phyloP scores from a whole-genome alignment of 2,113 vertebrate species.

The Channa argus region DNA sequence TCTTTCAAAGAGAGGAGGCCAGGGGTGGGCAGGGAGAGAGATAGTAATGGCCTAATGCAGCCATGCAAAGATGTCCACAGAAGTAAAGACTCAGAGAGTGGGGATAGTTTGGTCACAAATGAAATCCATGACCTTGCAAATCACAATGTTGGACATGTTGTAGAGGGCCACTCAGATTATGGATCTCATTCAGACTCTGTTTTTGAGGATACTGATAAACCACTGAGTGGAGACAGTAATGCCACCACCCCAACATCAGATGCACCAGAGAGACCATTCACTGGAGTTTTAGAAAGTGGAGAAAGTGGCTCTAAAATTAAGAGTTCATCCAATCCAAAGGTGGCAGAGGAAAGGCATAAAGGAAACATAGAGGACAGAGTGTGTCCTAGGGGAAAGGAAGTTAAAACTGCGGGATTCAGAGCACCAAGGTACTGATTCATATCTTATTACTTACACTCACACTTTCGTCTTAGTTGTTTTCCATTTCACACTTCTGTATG shows the following conservation, averaged over 20 bases:
- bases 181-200: constrained; percentile 78
- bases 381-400: constrained; percentile 79
- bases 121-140: constrained; percentile 40
- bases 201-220: constrained; percentile 79
- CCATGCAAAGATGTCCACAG: constrained; percentile 43
- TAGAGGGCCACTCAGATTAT: constrained; percentile 74
- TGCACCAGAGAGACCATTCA: constrained; percentile 33
- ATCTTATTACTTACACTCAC: not conserved
- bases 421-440: constrained; percentile 76
- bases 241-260: constrained; percentile 63
- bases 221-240: constrained; percentile 63
- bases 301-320: constrained; percentile 33
- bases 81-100: constrained; percentile 53
- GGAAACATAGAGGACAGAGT: constrained; percentile 70
- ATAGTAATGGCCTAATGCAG: constrained; percentile 56
- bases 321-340: constrained; percentile 20
- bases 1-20: constrained; percentile 79
- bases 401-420: constrained; percentile 82
- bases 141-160: constrained; percentile 40
- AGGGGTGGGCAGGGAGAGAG: constrained; percentile 82
- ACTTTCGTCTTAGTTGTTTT: not conserved
- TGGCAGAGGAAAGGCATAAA: constrained; percentile 42
- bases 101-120: constrained; percentile 27
- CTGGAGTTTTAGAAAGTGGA: constrained; percentile 39
- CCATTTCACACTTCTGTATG: constrained; percentile 21